Percentiles rank a stretch among this genome's conserved stretches.
Conservation (phyloP, 2,888 invertebrate genomes). For the Trachelus iudaicus region DNA sequence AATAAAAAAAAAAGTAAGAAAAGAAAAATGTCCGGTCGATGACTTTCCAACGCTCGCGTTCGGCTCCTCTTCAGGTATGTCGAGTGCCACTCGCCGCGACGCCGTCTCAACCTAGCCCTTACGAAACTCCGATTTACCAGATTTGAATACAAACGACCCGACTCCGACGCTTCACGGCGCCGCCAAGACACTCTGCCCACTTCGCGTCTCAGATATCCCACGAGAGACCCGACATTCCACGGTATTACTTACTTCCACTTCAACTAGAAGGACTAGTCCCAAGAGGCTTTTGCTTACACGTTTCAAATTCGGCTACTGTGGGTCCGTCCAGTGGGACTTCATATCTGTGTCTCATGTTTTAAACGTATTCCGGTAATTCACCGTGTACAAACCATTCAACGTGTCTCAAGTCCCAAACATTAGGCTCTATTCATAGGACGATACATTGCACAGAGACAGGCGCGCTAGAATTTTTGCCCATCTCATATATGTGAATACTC, state of each 20-base stretch:
- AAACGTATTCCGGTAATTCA: not conserved
- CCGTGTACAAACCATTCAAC: no score
- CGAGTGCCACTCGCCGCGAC: constrained; percentile 5
- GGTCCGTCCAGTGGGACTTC: not conserved
- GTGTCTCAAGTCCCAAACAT: not conserved
- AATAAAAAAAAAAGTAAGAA: not conserved
- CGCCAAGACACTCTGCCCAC: not conserved
- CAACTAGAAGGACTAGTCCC: not conserved
- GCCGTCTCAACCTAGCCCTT: not conserved
- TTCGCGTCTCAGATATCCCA: constrained; percentile 17
- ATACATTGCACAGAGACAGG: not conserved
- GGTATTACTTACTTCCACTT: not conserved
- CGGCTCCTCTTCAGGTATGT: constrained; percentile 6
- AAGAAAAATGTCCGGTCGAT: constrained; percentile 1
- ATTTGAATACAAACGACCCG: not conserved
- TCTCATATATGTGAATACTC: not conserved
- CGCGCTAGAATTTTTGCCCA: not conserved
- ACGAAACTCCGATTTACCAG: not conserved
- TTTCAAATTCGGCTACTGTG: not conserved
- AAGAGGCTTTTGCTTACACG: not conserved
- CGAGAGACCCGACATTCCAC: constrained; percentile 30
- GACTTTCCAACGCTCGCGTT: constrained; percentile 7
- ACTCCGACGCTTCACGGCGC: not conserved
- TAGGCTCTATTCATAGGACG: not conserved
- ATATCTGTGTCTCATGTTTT: not conserved